Base-by-base conservation (phyloP, 2,888 invertebrate species). In the Caenorhabditis wallacei region DNA sequence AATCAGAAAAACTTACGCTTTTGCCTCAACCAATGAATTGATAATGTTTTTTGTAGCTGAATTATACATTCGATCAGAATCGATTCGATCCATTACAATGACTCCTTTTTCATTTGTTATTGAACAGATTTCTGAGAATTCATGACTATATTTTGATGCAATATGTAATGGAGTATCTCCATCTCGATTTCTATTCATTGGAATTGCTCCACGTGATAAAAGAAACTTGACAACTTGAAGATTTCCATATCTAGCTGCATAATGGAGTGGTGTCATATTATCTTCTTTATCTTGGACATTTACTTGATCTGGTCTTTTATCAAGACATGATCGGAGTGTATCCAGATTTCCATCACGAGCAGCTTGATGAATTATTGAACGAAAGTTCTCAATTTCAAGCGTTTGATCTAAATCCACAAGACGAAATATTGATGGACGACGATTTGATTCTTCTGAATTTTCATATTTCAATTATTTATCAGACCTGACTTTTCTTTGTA, bases 241-340 rank as follows among this genome's bases (percentile, higher is more conserved):
- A 24, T 84, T 74, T 11, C 86, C 84, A 37, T 88, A 86, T 54
- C 86, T 71, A 16, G 82, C 82, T 11, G 84, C 86, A 61, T 80
- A 88, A 37, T 88, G 88, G 7, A 88, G 81, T 0, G 88, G 82
- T 2, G 84, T 86, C 53, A 82, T 78, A 80, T 46, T 48, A 35
- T 82, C 82, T 2, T 18, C 40, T 40, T 40, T 26, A 63, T 82
- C 82, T n/a, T 40, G 72, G 2, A 11, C 1, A 40, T 78, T 82
- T 13, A 68, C 72, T 4, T n/a, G 16, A 11, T 51, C 68, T n/a
- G 69, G 72, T 16, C 37, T 13, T n/a, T 56, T 59, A n/a, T 24
- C 35, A 11, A 82, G 26, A 0, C 16, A 37, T 0, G 22, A 11
- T 13, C 54, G 30, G 8, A 78, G 26, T 16, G 54, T n/a, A 2